Base-by-base conservation (phyloP, 2,113 vertebrate genomes). In the Cyphomyrus plagiostoma region DNA sequence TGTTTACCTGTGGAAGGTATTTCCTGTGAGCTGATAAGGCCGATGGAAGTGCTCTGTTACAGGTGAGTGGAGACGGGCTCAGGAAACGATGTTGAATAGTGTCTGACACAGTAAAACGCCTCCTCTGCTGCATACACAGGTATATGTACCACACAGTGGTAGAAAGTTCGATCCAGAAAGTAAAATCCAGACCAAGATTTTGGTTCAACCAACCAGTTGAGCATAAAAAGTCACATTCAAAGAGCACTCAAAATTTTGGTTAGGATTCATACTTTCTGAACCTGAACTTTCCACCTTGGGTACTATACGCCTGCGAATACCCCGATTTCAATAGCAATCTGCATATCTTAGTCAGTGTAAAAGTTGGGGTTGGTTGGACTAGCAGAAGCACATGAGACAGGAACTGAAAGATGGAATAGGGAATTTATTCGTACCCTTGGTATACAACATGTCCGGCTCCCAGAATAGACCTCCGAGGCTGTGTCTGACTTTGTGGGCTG, bases 1-100 rank as follows among this genome's bases (percentile, higher is more conserved):
- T 96, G 96, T 96, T 96, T 96, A 96, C 96, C 95, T 96, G 95
- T 87, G 91, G 93, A 94, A 96, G 96, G 96, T 95, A 96, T 96
- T 96, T 96, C 96, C 94, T 94, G 92, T 93, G 94, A 93, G 92
- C 95, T 95, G 96, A 96, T 96, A 96, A 96, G 96, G 91, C 92
- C 89, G 70, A 46, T 91, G 92, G 96, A 96, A 96, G 95, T 96
- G 93, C 94, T 95, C 94, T 90, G 96, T 96, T 96, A 95, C 96
- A 96, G 96, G 95, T 96, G 96, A 96, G 92, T 95, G 95, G 93
- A 95, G 92, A 94, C 93, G 91, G 93, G 92, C 94, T 93, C 46
- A 93, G 93, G 95, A 95, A 96, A 94, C 92, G 92, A 94, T 92
- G 94, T 93, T 93, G 89, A 88, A 93, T 86, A 92, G 92, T 92